Evolutionary conservation across 2,797 vertebrate genomes (phyloP), one percentile per base, ranked within the genome.

Genomic region (Paguma larvata): DNA sequence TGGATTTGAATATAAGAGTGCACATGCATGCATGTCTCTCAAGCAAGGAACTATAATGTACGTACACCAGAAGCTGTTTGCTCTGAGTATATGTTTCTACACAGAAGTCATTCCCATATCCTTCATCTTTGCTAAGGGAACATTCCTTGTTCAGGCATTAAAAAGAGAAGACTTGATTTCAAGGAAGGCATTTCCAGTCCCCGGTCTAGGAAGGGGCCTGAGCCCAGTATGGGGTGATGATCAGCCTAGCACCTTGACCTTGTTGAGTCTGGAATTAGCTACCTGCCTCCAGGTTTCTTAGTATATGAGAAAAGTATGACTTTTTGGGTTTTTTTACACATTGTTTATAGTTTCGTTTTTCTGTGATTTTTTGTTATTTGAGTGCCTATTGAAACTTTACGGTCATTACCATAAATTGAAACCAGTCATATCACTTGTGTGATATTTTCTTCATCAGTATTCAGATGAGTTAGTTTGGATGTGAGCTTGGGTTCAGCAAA

Each of bases 261-360:
- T 23, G 11, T 19, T 78, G 68, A 59, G 25, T 84, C 48, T 46
- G 32, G 46, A 65, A 48, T 46, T 21, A 84, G 68, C 86, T 96
- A 30, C 44, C 88, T 62, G 59, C 92, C 83, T 63, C 92, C 95
- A 38, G 46, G 56, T 41, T 38, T 53, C 30, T 85, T 85, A 89
- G 25, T 21, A 23, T 11, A 5, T 23, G 3, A 82, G 41, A 44
- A 38, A 88, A 89, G 3, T 21, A 72, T 6, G 46, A 19, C 11
- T 84, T 16, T 91, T 48, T 38, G 38, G 2, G 2, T 41, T 67
- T 68, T 82, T 51, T 38, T 44, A 67, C 9, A 56, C 18, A n/a
- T 13, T 21, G 72, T 2, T 44, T 6, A 9, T 63, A 23, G 7
- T 23, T 82, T 72, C 23, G 46, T 90, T 59, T 89, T 92, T n/a